Evolutionary conservation across 2,888 invertebrate genomes (phyloP), one percentile per base, ranked within the genome.

Genomic region (Corbicula japonica): DNA sequence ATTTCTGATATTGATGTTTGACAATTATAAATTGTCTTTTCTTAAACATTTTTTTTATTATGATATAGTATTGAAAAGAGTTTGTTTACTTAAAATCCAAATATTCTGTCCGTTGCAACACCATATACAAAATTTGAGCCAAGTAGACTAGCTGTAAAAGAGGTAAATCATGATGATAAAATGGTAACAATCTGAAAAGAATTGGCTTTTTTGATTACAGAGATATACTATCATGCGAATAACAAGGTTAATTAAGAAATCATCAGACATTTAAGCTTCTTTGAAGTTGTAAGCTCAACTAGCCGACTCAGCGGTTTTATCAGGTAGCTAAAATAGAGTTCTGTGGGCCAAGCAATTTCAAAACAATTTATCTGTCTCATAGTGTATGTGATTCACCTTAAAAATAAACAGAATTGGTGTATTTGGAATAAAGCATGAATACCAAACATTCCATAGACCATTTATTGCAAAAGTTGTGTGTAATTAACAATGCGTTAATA

Each of bases 331-430:
- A 65, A 65, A 50, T 65, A 35, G 48, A 65, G 63, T 65, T 50
- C 63, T 66, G 54, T 66, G 38, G 66, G 54, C 41, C 30, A 66
- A 54, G 35, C 66, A 28, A 66, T 66, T 35, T 54, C 54, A 52
- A 66, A 41, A 41, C 46, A 62, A 72, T 72, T 63, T 72, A 72
- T 72, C 72, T 72, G 21, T 54, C n/a, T 58, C 38, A 10, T 21
- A 28, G 34, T 21, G 46, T 34, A 30, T 23, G 32, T 66, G 58
- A 73, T 65, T 73, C 73, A 65, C 73, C 73, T 73, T 21, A 65
- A 73, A 73, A 73, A 65, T 60, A 73, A 73, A 73, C 73, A 73
- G 30, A 66, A 38, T 66, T 52, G 38, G 65, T 46, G 38, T 62
- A 35, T 58, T 63, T 34, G 34, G 56, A 63, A 61, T 38, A 34